Conservation (phyloP, 1,140 invertebrate species). For the Macrobrachium nipponense region DNA sequence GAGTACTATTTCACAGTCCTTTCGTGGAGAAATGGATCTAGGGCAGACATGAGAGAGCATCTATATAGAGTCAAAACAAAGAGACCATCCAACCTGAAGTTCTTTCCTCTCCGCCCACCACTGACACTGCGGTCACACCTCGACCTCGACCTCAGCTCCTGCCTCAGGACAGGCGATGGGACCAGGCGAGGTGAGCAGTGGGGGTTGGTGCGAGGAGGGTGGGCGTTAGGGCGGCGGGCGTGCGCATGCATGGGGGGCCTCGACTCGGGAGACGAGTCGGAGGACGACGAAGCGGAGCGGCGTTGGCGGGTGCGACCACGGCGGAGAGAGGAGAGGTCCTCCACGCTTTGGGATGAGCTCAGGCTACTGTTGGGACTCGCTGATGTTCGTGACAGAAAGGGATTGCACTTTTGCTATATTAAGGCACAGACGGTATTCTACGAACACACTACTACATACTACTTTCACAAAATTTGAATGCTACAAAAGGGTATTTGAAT, state of each 20-base stretch:
- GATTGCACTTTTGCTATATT: not conserved
- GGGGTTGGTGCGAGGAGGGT: conserved; percentile 51
- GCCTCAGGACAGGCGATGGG: conserved; percentile 38
- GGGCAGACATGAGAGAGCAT: too few relatives aligned
- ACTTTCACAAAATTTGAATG: too few relatives aligned
- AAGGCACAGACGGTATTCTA: not conserved
- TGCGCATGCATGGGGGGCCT: conserved; percentile 28
- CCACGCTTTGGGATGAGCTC: conserved; percentile 55
- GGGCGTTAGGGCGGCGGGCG: conserved; percentile 27
- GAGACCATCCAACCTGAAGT: conserved; percentile 27
- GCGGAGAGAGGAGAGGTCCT: conserved; percentile 47
- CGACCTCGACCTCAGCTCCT: conserved; percentile 32
- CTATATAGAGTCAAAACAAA: too few relatives aligned
- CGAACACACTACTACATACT: not conserved
- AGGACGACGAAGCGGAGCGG: conserved; percentile 52
- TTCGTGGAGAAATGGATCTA: too few relatives aligned
- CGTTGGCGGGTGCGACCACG: conserved; percentile 52
- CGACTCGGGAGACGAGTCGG: conserved; percentile 50
- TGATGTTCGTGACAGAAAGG: not conserved
- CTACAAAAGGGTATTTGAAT: too few relatives aligned
- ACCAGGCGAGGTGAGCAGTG: conserved; percentile 48
- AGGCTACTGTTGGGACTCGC: conserved; percentile 52
- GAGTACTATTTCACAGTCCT: too few relatives aligned
- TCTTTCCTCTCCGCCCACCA: conserved; percentile 37
- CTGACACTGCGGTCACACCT: conserved; percentile 43